Evolutionary conservation across 2,113 vertebrate genomes (phyloP), one percentile per base, ranked within the genome.

Genomic region (Cryptotis parvus): DNA sequence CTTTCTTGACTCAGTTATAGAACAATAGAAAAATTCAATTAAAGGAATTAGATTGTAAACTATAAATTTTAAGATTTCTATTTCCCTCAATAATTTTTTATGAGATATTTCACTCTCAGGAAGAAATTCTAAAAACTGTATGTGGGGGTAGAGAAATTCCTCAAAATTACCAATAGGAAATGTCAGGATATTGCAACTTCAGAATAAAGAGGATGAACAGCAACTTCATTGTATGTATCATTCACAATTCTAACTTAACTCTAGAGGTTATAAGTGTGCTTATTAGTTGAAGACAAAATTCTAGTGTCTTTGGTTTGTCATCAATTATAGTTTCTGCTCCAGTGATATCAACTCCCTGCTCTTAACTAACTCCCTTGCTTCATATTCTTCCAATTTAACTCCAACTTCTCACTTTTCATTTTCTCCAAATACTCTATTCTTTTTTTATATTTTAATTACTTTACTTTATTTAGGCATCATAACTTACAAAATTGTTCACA

Each of bases 181-280:
- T 2, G 37, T 45, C 7, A 58, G 72, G 45, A 49, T 14, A 9
- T 49, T 49, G 45, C 9, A 2, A 49, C 45, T 49, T 49, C 45
- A 49, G 45, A 12, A 2, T 1, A 72, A 65, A 49, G 29, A 14
- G 9, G 4, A 78, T 69, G 24, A 58, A 16, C 1, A 20, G 33
- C 22, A 3, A 16, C 6, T 12, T 29, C 6, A 0, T 41, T 7
- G 6, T 0, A 27, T 10, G 1, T 4, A 3, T 4, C 22, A 14
- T 0, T 55, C 29, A 43, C 4, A 49, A 0, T 69, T 37, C 33
- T 41, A 7, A 33, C 16, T 20, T 20, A 29, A 1, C 5, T 22
- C 24, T 9, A 18, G 12, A 33, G 9, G 9, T 20, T 78, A 27
- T 0, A 31, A 39, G 45, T 45, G 22, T 14, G 39, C 16, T 26